phyloP scores from a whole-genome alignment of 2,797 vertebrate genomes.

The Phylloscopus collybita region DNA sequence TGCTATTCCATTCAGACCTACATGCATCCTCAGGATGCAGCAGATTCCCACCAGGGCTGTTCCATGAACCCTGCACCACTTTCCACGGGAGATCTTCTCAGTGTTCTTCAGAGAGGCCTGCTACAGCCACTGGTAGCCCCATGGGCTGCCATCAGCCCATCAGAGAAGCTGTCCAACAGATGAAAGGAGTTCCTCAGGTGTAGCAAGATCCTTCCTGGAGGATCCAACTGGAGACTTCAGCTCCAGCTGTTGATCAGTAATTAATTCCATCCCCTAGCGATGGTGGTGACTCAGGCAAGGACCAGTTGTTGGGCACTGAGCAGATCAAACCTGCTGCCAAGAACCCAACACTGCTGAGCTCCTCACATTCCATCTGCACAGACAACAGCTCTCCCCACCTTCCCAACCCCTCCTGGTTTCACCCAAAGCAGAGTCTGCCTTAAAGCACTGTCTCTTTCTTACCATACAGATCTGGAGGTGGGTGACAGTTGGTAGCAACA shows the following conservation, averaged over 20 bases:
- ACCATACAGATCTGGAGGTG: accelerated
- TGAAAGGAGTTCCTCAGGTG: not conserved
- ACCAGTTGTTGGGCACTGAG: not conserved
- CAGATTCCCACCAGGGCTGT: not conserved
- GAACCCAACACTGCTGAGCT: not conserved
- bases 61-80: not conserved
- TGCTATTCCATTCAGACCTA: not conserved
- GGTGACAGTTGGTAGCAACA: not conserved
- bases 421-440: not conserved
- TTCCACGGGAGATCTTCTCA: not conserved
- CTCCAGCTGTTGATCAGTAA: not conserved
- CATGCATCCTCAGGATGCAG: not conserved
- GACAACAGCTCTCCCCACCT: not conserved
- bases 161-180: not conserved
- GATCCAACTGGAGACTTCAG: not conserved
- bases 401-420: not conserved
- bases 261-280: not conserved
- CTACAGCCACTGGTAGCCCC: not conserved
- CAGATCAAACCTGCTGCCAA: not conserved
- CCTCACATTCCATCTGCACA: not conserved
- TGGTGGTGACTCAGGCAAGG: accelerated
- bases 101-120: not conserved
- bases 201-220: not conserved
- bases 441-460: not conserved
- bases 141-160: accelerated